A percentile compares a stretch with the other conserved stretches of the same genome.
These are phyloP conservation scores for Drosophila borborema DNA, from an alignment of 2,888 invertebrate genomes.

Conservation along the genomic window DNA sequence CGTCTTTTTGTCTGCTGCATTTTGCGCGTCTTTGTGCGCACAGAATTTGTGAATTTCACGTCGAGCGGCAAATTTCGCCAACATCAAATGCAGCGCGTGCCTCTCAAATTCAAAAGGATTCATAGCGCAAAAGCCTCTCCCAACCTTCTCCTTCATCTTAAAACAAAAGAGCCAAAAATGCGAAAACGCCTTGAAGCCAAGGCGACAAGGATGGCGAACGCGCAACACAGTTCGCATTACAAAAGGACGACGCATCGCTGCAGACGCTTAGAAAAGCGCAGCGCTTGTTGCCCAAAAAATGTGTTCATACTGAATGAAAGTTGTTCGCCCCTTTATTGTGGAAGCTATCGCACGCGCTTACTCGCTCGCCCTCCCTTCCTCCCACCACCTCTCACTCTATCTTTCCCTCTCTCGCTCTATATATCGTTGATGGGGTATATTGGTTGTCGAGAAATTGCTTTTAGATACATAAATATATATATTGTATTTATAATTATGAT, in stretches of 20 bases:
- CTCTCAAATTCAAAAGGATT: slow-evolving; percentile 66
- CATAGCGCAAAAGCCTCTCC: slow-evolving; percentile 57
- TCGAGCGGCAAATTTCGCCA: slow-evolving; percentile 62
- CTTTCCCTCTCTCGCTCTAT: neutral
- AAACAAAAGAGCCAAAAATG: slow-evolving; percentile 64
- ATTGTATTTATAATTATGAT: neutral
- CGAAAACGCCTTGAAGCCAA: slow-evolving; percentile 46
- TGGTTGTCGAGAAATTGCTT: neutral
- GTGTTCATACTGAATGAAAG: slow-evolving; percentile 65
- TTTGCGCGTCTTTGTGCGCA: slow-evolving; percentile 64
- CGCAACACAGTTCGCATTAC: slow-evolving; percentile 24
- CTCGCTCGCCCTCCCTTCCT: neutral
- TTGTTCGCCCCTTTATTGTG: slow-evolving; percentile 38
- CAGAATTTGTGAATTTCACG: slow-evolving; percentile 63
- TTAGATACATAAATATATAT: neutral
- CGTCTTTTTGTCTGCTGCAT: slow-evolving; percentile 47
- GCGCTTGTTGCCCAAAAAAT: slow-evolving; percentile 42
- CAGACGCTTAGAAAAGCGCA: slow-evolving; percentile 47
- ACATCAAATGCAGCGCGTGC: slow-evolving; percentile 74
- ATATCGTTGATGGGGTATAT: neutral
- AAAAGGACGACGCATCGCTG: slow-evolving; percentile 42
- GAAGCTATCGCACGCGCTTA: neutral
- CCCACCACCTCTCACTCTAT: neutral
- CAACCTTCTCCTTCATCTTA: slow-evolving; percentile 26
- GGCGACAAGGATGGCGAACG: slow-evolving; percentile 30